phyloP scores from a whole-genome alignment of 2,888 invertebrate species.

The Tortricodes alternella region DNA sequence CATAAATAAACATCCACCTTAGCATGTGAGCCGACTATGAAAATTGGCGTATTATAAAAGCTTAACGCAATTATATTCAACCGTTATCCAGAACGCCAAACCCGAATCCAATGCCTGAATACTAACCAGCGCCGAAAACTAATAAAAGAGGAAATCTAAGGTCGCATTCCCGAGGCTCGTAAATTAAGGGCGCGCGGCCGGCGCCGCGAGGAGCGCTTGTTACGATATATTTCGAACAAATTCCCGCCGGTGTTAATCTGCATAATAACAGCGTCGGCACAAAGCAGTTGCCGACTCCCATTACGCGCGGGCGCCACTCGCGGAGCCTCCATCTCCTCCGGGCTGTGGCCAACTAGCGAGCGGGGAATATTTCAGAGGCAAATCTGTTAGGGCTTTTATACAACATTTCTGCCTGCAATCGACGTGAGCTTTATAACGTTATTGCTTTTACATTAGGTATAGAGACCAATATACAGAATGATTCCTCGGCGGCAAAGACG shows the following conservation, averaged over 20 bases:
- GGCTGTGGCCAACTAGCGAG: slow-evolving; percentile 35
- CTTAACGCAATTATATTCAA: too few species aligned
- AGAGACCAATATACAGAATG: too few species aligned
- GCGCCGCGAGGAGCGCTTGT: slow-evolving; percentile 79
- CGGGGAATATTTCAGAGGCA: not conserved
- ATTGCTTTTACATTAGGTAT: too few species aligned
- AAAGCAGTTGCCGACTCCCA: slow-evolving; percentile 78
- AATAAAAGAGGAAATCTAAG: slow-evolving; percentile 58
- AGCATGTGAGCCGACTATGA: too few species aligned
- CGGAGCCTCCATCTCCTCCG: slow-evolving; percentile 47
- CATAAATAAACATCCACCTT: too few species aligned
- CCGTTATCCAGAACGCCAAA: slow-evolving; percentile 22
- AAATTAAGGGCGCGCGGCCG: slow-evolving; percentile 74
- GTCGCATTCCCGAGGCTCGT: slow-evolving; percentile 76
- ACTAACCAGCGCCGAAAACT: slow-evolving; percentile 11
- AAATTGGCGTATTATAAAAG: too few species aligned
- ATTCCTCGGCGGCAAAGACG: too few species aligned
- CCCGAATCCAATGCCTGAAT: slow-evolving; percentile 2
- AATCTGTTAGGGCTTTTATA: too few species aligned
- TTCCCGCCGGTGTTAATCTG: slow-evolving; percentile 83
- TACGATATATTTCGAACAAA: slow-evolving; percentile 81
- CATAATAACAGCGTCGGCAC: slow-evolving; percentile 81
- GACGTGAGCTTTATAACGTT: too few species aligned
- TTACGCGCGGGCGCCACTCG: slow-evolving; percentile 80
- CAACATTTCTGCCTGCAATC: too few species aligned